Evolutionary conservation across 2,797 vertebrate genomes (phyloP), one percentile per base, ranked within the genome.

Genomic region (Limosa lapponica): DNA sequence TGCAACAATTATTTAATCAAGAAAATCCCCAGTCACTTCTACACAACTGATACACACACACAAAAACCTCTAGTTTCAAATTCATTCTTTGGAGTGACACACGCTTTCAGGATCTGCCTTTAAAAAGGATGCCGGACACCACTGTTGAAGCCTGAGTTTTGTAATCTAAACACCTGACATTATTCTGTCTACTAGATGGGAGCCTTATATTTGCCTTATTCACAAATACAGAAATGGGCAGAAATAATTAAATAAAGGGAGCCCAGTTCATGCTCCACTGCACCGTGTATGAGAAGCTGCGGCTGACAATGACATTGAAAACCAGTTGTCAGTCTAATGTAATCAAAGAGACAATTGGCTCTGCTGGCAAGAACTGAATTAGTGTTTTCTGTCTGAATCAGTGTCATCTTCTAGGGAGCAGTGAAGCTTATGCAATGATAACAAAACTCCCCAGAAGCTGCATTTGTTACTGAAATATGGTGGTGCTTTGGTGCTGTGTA

Each of bases 321-420:
- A 97, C 95, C 97, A 95, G 95, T 95, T 97, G 96, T 97, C 97
- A 97, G 95, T 97, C 96, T 96, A 96, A 97, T 97, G 93, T 97
- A 98, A 97, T 98, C 97, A 97, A 93, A 97, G 94, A 95, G 97
- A 97, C 97, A 97, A 96, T 96, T 87, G 93, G 97, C 96, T 97
- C 95, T 97, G 96, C 96, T 97, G 96, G 97, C 96, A 97, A 97
- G 96, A 96, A 96, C 93, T 96, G 94, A 89, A 96, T 97, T 95
- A 90, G 92, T 81, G 93, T 95, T 95, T 96, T 97, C 96, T 91
- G 88, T 95, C 96, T 94, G 94, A 97, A 96, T 96, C 96, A 96
- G 93, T 95, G 95, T 96, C 87, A 96, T 95, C 91, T 94, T 94
- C 73, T 6, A 62, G 95, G 89, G 75, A 86, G 93, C 94, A 96